These are phyloP conservation scores for Chymomyza fuscimana DNA, from an alignment of 2,888 invertebrate genomes.

Conservation along the genomic window DNA sequence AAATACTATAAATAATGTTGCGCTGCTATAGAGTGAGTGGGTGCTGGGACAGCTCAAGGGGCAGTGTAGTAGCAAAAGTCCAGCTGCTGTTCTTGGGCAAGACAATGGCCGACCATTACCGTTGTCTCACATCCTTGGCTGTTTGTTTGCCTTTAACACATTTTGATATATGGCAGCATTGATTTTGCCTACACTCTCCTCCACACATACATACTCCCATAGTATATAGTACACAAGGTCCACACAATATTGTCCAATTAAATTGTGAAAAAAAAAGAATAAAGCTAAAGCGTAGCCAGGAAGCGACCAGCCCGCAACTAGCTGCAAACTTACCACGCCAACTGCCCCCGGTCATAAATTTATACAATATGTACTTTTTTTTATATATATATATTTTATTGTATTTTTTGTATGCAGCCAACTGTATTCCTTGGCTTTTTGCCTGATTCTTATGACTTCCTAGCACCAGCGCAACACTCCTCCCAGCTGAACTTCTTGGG, in stretches of 20 bases:
- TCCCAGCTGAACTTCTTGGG: neutral
- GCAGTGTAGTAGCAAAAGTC: neutral
- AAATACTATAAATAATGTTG: conserved; percentile 61
- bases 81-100: conserved; percentile 29
- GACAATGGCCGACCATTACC: conserved; percentile 58
- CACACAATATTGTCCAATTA: conserved; percentile 69
- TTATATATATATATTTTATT: conserved; percentile 62
- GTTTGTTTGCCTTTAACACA: conserved; percentile 35
- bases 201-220: neutral
- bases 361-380: conserved; percentile 60
- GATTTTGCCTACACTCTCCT: conserved; percentile 55
- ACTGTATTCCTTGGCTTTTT: conserved; percentile 39
- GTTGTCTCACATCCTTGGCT: conserved; percentile 9
- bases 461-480: neutral
- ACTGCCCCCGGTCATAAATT: conserved; percentile 54
- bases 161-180: conserved; percentile 73
- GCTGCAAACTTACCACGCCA: conserved; percentile 12
- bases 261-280: conserved; percentile 55
- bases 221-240: neutral
- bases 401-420: conserved; percentile 49
- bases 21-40: conserved; percentile 18
- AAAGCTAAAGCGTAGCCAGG: conserved; percentile 9
- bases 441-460: neutral
- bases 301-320: conserved; percentile 39
- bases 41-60: neutral